Base-by-base conservation (phyloP, 2,888 invertebrate genomes). In the Steinernema hermaphroditum region DNA sequence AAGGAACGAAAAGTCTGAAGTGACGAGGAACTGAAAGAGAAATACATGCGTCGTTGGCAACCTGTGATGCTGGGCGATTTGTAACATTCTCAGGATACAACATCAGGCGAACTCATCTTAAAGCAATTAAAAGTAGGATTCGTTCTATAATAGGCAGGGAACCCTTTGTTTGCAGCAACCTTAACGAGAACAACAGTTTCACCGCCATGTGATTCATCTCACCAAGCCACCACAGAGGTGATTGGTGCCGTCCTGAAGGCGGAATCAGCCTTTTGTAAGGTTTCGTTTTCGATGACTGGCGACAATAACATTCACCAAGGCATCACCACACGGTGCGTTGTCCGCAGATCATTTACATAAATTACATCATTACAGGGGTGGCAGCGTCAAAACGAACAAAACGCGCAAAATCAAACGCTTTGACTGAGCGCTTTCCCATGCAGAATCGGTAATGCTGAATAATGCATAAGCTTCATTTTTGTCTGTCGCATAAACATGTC, bases 341-440 rank as follows among this genome's bases (percentile, higher is more conserved):
- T 16, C 54, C 22, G 24, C 29, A 29, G 2, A 16, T 62, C 8
- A 62, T 62, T 62, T 32, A 16, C 62, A 62, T 62, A 62, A 62
- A 62, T 62, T 62, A 62, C 62, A 62, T 62, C 62, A 62, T 29
- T 34, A 62, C 62, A 62, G 16, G 16, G 16, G n/a, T n/a, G n/a
- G 16, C 14, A 32, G 62, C 34, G 29, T 22, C 29, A 32, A 27
- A 62, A 32, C 62, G 62, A 62, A 34, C 22, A 50, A 50, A 16
- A 29, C 62, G 32, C 62, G 46, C 22, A 32, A 2, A 24, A 50
- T 19, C 19, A 19, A 24, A 12, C 50, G 19, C 9, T 6, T 16
- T 24, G 24, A 4, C 24, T 2, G 50, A 4, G 22, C 54, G 54
- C 27, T 62, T 54, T 62, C 29, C 6, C 16, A 22, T 29, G 32